A percentile compares a stretch with the other conserved stretches of the same genome.
Evolutionary conservation across 1,140 invertebrate genomes (phyloP).

Genomic region (Odontomachus brunneus): DNA sequence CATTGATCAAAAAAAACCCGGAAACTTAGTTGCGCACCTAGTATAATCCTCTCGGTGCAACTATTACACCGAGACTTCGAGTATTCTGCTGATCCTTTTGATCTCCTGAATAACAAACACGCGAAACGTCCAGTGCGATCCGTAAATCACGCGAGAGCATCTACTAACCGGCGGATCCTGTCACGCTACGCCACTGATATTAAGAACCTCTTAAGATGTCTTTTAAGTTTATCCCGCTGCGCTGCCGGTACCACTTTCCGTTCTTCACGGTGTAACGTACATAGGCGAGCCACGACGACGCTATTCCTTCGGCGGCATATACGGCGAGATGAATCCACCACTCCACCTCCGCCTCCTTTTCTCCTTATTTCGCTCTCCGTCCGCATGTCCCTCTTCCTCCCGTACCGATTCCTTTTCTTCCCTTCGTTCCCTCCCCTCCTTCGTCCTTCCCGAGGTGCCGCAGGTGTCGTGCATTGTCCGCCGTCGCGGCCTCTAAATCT

Average conservation of each 20-base stretch:
- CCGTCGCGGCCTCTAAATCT: constrained; percentile 82
- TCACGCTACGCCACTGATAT: constrained; percentile 35
- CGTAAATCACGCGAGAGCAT: too few species aligned
- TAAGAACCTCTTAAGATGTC: constrained; percentile 62
- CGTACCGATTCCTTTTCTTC: constrained; percentile 30
- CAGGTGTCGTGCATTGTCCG: constrained; percentile 83
- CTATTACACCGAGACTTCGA: too few species aligned
- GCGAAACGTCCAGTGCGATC: too few species aligned
- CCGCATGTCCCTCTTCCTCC: not conserved
- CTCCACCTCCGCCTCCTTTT: not conserved
- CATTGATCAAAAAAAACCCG: too few species aligned
- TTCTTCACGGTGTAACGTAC: constrained; percentile 43
- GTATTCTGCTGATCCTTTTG: too few species aligned
- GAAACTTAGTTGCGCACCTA: too few species aligned
- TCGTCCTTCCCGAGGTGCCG: constrained; percentile 72
- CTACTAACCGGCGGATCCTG: too few species aligned
- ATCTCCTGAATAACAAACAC: too few species aligned
- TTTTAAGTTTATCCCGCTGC: constrained; percentile 40
- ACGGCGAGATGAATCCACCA: constrained; percentile 45
- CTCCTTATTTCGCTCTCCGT: constrained; percentile 18
- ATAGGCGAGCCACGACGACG: constrained; percentile 44
- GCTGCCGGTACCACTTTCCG: constrained; percentile 68
- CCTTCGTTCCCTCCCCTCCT: constrained; percentile 18
- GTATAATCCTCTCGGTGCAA: too few species aligned
- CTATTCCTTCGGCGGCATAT: constrained; percentile 41